Base-by-base conservation (phyloP, 2,113 vertebrate genomes). In the Oncorhynchus gorbuscha region DNA sequence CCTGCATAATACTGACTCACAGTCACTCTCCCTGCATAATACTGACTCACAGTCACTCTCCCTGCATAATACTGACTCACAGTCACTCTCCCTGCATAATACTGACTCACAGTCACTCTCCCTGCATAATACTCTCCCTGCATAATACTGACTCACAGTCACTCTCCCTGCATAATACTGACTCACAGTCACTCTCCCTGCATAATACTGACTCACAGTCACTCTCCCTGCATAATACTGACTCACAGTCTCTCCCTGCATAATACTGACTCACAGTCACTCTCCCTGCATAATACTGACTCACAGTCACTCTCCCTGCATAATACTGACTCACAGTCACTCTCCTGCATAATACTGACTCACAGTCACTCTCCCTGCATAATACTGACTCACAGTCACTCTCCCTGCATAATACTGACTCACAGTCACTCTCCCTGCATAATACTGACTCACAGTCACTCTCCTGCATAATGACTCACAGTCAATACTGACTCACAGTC, bases 321-420 rank as follows among this genome's bases (percentile, higher is more conserved):
- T n/a, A n/a, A n/a, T n/a, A 89, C 86, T 88, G 88, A 89, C 77
- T 87, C 81, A 12, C 39, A 86, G 83, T 78, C 82, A 84, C 73
- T 67, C 83, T 78, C 76, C 87, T 89, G 80, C 85, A n/a, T n/a
- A n/a, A n/a, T n/a, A 89, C 86, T 88, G 88, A 89, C 77, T 87
- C 81, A 12, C 39, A 86, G 83, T 78, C 82, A 84, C 73, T 67
- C 83, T 78, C 76, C 87, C 89, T 89, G 80, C 85, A n/a, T n/a
- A n/a, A n/a, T n/a, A 89, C 86, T 88, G 88, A 89, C 77, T 87
- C 81, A 12, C 39, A 86, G 83, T 78, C 82, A 84, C 73, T 67
- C 83, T 78, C 76, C 87, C 89, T 89, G 80, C 85, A n/a, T n/a
- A n/a, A n/a, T n/a, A 89, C 86, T 88, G 88, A 89, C 77, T 87